A percentile compares a stretch with the other conserved stretches of the same genome.
phyloP scores from a whole-genome alignment of 2,797 vertebrate genomes.

The Sphenodon punctatus region DNA sequence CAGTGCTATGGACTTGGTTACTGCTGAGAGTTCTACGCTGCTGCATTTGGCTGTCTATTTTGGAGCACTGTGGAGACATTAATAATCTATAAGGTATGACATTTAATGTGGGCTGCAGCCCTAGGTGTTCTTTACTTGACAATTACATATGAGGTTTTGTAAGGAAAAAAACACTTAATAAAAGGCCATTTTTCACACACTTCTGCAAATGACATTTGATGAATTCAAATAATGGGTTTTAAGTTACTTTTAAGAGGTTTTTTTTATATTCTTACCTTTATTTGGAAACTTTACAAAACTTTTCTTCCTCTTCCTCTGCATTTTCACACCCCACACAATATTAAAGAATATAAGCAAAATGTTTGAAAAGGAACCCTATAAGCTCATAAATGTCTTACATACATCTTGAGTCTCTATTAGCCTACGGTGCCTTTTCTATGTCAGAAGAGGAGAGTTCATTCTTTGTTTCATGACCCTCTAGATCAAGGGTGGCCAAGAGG shows the following conservation, averaged over 20 bases:
- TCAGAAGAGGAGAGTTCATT: rapidly evolving
- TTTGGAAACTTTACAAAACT: slow-evolving; percentile 40
- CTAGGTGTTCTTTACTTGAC: slow-evolving; percentile 43
- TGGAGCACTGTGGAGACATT: neutral
- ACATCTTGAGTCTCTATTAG: neutral
- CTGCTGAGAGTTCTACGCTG: neutral
- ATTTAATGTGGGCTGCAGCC: slow-evolving; percentile 29
- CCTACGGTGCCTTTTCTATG: neutral
- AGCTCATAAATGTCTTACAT: neutral
- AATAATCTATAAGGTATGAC: slow-evolving; percentile 25
- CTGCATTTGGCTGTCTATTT: neutral
- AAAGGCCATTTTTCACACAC: slow-evolving; percentile 33
- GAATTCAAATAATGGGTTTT: slow-evolving; percentile 48
- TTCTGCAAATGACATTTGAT: slow-evolving; percentile 53
- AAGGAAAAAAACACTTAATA: neutral
- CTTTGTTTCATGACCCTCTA: neutral
- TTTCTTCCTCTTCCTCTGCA: slow-evolving; percentile 11
- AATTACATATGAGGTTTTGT: neutral
- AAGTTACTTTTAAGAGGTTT: slow-evolving; percentile 12
- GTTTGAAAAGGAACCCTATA: neutral
- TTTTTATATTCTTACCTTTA: slow-evolving; percentile 61
- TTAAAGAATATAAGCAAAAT: slow-evolving; percentile 18
- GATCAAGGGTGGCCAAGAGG: no score
- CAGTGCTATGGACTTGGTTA: neutral
- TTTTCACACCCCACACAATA: slow-evolving; percentile 19